Percentiles rank a stretch among this genome's conserved stretches.
Conservation (phyloP, 2,888 invertebrate species). For the Notocelia uddmanniana region DNA sequence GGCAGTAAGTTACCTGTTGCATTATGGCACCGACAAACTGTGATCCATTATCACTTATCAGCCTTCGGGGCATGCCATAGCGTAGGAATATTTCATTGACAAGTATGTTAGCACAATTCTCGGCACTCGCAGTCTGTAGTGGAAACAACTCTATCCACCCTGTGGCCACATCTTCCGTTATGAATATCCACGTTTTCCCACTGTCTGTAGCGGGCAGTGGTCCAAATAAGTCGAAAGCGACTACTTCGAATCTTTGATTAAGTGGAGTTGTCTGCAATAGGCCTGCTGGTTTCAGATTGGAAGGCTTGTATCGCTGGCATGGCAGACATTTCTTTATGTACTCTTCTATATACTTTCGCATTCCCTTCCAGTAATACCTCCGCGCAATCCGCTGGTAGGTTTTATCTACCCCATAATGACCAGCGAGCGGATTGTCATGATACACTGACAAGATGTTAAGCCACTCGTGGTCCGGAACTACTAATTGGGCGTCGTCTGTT, state of each 20-base stretch:
- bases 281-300: slow-evolving; percentile 55
- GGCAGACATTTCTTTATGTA: slow-evolving; percentile 13
- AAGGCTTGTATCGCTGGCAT: slow-evolving; percentile 54
- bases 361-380: slow-evolving; percentile 1
- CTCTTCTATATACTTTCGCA: slow-evolving; percentile 33
- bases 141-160: slow-evolving; percentile 54
- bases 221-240: slow-evolving; percentile 54
- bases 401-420: slow-evolving; percentile 10
- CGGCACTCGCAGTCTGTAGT: slow-evolving; percentile 47
- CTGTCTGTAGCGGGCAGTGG: slow-evolving; percentile 46
- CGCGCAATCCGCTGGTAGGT: neutral
- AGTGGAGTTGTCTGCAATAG: slow-evolving; percentile 51
- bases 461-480: slow-evolving; percentile 11
- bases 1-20: slow-evolving; percentile 56
- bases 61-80: no score
- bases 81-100: slow-evolving; percentile 49
- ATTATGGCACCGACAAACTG: slow-evolving; percentile 48
- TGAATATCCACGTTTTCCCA: slow-evolving; percentile 51
- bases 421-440: neutral
- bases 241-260: slow-evolving; percentile 49
- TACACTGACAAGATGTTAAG: neutral
- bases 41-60: slow-evolving; percentile 58
- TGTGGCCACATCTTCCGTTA: slow-evolving; percentile 48
- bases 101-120: slow-evolving; percentile 45
- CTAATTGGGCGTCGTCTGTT: neutral